Percentiles rank a stretch among this genome's conserved stretches.
Conservation (phyloP, 2,113 vertebrate species). For the Petromus typicus region DNA sequence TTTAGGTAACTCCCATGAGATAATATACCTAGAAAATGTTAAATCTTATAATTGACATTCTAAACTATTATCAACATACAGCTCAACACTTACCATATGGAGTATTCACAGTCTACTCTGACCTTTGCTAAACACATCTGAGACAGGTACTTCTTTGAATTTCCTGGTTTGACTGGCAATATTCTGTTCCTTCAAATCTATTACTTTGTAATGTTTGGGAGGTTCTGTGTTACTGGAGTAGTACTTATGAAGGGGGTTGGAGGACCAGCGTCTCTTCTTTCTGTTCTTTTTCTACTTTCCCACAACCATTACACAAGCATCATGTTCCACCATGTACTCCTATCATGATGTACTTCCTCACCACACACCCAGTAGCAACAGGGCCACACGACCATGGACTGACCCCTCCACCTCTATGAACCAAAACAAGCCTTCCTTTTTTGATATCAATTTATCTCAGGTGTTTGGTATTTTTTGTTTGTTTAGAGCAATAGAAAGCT, state of each 20-base stretch:
- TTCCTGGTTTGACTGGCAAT: background rate
- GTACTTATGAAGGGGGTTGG: background rate
- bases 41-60: background rate
- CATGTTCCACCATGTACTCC: background rate
- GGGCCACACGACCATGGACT: background rate
- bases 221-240: background rate
- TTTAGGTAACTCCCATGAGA: background rate
- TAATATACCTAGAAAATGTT: background rate
- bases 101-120: background rate
- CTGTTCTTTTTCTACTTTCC: background rate
- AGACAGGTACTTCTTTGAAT: background rate
- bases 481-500: background rate
- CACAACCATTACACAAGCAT: no score
- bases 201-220: background rate
- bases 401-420: background rate
- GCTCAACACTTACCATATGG: background rate
- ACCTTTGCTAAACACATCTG: background rate
- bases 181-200: constrained; percentile 11
- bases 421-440: background rate
- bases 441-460: background rate
- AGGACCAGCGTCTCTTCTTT: background rate
- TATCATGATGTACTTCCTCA: background rate
- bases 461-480: background rate
- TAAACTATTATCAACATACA: background rate
- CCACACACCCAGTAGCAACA: background rate